These are phyloP conservation scores for Zele albiditarsus DNA, from an alignment of 2,888 invertebrate genomes.

Conservation along the genomic window DNA sequence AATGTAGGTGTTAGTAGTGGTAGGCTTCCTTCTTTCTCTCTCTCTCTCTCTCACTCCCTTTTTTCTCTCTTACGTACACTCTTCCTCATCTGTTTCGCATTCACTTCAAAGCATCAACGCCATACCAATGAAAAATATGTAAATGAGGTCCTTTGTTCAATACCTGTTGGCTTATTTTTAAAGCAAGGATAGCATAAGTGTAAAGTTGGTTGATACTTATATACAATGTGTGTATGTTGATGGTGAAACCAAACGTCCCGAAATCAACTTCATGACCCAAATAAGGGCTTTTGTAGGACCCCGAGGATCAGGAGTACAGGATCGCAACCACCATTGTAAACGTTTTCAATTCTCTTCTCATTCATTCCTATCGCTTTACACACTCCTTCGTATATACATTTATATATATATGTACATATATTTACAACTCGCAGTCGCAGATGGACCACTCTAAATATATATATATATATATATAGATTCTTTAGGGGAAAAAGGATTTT, in stretches of 20 bases:
- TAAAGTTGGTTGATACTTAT: slow-evolving; percentile 53
- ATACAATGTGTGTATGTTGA: neutral
- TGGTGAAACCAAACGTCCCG: slow-evolving; percentile 39
- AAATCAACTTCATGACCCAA: slow-evolving; percentile 68
- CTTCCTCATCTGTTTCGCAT: neutral
- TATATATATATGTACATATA: neutral
- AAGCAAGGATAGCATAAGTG: slow-evolving; percentile 63
- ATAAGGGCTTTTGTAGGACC: slow-evolving; percentile 73
- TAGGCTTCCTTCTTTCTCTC: neutral
- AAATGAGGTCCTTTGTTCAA: slow-evolving; percentile 72
- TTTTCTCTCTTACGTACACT: neutral
- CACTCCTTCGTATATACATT: neutral
- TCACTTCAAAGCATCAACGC: neutral
- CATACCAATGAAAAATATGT: slow-evolving; percentile 62
- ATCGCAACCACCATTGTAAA: slow-evolving; percentile 25
- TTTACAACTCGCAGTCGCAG: neutral
- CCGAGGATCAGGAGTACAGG: slow-evolving; percentile 67
- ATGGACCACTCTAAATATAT: neutral
- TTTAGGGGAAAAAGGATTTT: slow-evolving; percentile 17
- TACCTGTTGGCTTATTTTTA: slow-evolving; percentile 72
- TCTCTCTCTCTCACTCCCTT: neutral
- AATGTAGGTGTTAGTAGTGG: slow-evolving; percentile 36
- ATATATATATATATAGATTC: neutral
- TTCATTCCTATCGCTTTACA: slow-evolving; percentile 51
- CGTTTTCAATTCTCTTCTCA: slow-evolving; percentile 42